Percentiles rank a stretch among this genome's conserved stretches.
Evolutionary conservation across 30 jellyfish, hydroid and myxozoan genomes (phyloP).

Genomic region (Cassiopea andromeda): DNA sequence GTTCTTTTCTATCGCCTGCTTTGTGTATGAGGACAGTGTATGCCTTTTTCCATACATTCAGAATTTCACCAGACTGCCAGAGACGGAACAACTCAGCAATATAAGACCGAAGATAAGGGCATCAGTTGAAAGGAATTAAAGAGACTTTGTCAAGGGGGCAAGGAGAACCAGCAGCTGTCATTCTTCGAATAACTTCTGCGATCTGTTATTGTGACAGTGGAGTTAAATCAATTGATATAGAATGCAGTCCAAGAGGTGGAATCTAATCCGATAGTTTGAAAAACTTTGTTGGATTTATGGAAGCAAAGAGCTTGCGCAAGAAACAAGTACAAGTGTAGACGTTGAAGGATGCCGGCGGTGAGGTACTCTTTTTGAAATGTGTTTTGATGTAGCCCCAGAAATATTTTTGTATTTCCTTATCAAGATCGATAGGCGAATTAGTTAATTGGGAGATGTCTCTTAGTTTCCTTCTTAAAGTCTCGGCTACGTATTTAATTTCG

Average conservation of each 20-base stretch:
- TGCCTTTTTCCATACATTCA: not conserved
- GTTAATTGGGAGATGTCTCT: not conserved
- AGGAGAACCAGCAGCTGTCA: not conserved
- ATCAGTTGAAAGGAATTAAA: not conserved
- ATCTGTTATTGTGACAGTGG: not conserved
- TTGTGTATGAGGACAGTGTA: not conserved
- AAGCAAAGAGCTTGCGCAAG: not conserved
- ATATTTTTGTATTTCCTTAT: not conserved
- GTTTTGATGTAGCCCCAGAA: not conserved
- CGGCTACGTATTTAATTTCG: slow-evolving; percentile 1
- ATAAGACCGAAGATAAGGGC: not conserved
- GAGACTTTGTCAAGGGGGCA: slow-evolving; percentile 4
- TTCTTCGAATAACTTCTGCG: not conserved
- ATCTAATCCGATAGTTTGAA: not conserved
- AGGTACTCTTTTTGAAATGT: slow-evolving; percentile 1
- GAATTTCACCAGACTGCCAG: not conserved
- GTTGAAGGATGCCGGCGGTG: not conserved
- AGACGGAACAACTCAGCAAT: not conserved
- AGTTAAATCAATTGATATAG: not conserved
- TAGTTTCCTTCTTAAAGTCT: not conserved
- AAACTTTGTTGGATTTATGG: not conserved
- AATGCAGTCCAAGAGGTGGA: not conserved
- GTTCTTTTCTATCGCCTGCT: not conserved
- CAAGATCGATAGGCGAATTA: not conserved
- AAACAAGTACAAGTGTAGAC: not conserved